phyloP scores from a whole-genome alignment of 2,888 invertebrate genomes.

The Cephus pygmeus region DNA sequence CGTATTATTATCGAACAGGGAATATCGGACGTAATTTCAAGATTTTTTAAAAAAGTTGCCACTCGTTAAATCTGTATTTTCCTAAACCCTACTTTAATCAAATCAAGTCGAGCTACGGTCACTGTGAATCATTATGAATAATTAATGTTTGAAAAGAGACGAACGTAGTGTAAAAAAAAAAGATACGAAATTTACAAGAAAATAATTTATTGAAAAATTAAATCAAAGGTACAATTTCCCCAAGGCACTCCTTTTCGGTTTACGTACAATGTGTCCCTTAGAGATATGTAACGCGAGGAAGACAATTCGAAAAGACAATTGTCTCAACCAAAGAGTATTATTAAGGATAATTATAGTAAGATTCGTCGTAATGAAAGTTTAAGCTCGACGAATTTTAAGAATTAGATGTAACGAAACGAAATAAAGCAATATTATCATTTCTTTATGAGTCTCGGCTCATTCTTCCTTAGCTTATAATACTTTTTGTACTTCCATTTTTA shows the following conservation, averaged over 20 bases:
- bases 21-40: neutral
- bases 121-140: neutral
- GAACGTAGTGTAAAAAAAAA: neutral
- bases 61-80: neutral
- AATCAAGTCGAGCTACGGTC: neutral
- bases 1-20: neutral
- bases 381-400: conserved; percentile 19
- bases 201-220: neutral
- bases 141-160: neutral
- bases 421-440: conserved; percentile 37
- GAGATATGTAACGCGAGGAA: neutral
- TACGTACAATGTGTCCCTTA: neutral
- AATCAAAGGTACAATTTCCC: neutral
- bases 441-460: conserved; percentile 16
- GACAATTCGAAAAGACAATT: neutral
- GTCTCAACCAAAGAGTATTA: conserved; percentile 29
- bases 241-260: neutral
- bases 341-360: conserved; percentile 24
- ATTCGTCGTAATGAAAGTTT: conserved; percentile 24
- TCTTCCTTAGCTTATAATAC: neutral
- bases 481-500: neutral
- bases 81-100: neutral
- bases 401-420: conserved; percentile 25
- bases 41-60: neutral
- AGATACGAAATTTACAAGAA: neutral